Conservation (phyloP, 2,113 vertebrate genomes). For the cattle (Bos taurus) region ARS-UCD2.0 NC_037339.1:61141501-61142000, state of each 20-base stretch:
- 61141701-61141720: slow-evolving; percentile 31
- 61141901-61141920: slow-evolving; percentile 54
- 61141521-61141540: background rate
- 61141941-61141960: slow-evolving; percentile 35
- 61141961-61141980: slow-evolving; percentile 8
- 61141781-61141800: slow-evolving; percentile 42
- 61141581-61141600: background rate
- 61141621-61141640: slow-evolving; percentile 21
- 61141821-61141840: slow-evolving; percentile 48
- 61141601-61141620: slow-evolving; percentile 24
- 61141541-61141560: background rate
- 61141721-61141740: slow-evolving; percentile 60
- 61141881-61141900: background rate
- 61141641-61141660: slow-evolving; percentile 58
- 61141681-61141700: slow-evolving; percentile 36
- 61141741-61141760: slow-evolving; percentile 62
- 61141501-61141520: background rate
- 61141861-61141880: slow-evolving; percentile 17
- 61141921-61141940: slow-evolving; percentile 30
- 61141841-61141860: slow-evolving; percentile 31
- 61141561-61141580: background rate
- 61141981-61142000: background rate
- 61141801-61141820: slow-evolving; percentile 62
- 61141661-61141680: slow-evolving; percentile 41
- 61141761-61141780: slow-evolving; percentile 56